Conservation (phyloP, 2,113 vertebrate genomes). For the Mionectes macconnelli region DNA sequence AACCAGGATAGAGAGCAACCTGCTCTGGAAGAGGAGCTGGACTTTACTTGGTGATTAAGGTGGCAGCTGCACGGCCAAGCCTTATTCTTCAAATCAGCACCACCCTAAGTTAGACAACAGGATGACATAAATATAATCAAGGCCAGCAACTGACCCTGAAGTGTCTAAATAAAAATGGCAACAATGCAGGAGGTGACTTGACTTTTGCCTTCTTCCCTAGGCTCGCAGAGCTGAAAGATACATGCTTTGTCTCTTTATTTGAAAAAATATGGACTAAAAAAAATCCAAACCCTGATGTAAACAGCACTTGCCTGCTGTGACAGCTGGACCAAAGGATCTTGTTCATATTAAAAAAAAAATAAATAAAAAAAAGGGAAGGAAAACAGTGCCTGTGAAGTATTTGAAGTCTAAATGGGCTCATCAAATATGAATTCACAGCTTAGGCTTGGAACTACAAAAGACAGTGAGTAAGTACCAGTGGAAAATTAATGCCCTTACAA, state of each 20-base stretch:
- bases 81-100: neutral
- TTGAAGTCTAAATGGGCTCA: neutral
- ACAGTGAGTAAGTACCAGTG: neutral
- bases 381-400: neutral
- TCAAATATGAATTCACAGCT: neutral
- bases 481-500: neutral
- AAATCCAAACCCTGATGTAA: neutral
- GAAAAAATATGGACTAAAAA: neutral
- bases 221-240: neutral
- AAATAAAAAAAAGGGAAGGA: neutral
- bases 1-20: neutral
- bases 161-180: neutral
- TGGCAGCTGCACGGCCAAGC: neutral
- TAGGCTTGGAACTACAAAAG: neutral
- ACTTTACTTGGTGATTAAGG: neutral
- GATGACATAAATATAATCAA: neutral
- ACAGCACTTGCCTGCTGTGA: neutral
- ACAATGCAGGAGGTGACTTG: neutral
- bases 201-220: neutral
- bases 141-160: slow-evolving; percentile 2
- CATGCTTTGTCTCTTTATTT: neutral
- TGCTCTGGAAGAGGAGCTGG: neutral
- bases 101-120: neutral
- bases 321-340: slow-evolving; percentile 6
- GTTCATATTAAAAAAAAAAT: neutral